Evolutionary conservation across 2,113 vertebrate species (phyloP), one percentile per base, ranked within the genome.

Genomic region (Paralichthys olivaceus): DNA sequence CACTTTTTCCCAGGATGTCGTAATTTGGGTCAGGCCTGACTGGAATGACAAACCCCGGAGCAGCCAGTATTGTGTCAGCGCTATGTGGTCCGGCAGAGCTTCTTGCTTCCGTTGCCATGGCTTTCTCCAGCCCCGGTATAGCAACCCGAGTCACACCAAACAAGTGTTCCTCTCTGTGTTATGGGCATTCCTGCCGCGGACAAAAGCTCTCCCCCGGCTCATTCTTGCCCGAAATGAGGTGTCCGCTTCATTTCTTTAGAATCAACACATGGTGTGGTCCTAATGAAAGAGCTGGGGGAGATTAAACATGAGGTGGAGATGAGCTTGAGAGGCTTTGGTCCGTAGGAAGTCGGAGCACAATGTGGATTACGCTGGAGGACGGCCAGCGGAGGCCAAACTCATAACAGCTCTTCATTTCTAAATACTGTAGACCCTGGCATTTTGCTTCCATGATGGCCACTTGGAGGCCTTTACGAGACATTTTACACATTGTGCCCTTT

Each of bases 11-110:
- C 87, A 90, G 87, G 86, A 89, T 84, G 87, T 85, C 63, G 87
- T 89, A 85, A 94, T 92, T 92, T 94, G 92, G 92, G 92, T 91
- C 92, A 93, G 89, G 88, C 90, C 91, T 93, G 94, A 95, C 93
- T 91, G 83, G 93, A 94, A 93, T 94, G 88, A 91, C 86, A 94
- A 94, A 90, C 85, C 85, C 85, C 61, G 26, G 70, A 62, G 75
- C 64, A 60, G 74, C 53, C 7, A 2, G 86, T 81, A 87, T 90
- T 92, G 89, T 92, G 75, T 80, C 72, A 34, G 77, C 73, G 63
- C 86, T 87, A 87, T 73, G 84, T 79, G 84, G 86, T 89, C 87
- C 71, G 26, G 84, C 76, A 66, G 87, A 92, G 89, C 88, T 91
- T 90, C 81, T 85, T 49, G 80, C 88, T 83, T 67, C 62, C 84